Evolutionary conservation across 2,797 vertebrate species (phyloP).

Genomic region (Phataginus tetradactyla): DNA sequence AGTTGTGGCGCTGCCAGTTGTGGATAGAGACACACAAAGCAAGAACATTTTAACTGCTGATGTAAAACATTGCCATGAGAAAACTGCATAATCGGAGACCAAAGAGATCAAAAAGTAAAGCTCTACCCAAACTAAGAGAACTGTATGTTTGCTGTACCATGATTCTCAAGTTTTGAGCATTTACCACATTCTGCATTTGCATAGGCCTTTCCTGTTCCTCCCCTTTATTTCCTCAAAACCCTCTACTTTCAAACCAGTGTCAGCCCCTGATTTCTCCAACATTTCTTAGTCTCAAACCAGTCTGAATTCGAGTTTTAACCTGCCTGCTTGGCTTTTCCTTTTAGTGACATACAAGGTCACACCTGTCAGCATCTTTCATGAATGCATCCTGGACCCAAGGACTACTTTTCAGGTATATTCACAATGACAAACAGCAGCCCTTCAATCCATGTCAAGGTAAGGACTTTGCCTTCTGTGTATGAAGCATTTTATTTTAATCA

Average conservation of each 20-base stretch:
- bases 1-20: not conserved
- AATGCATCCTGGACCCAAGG: not conserved
- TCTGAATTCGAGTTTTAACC: not conserved
- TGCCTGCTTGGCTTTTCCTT: not conserved
- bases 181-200: not conserved
- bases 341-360: not conserved
- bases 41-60: not conserved
- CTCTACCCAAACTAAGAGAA: not conserved
- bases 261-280: not conserved
- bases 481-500: not conserved
- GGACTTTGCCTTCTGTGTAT: not conserved
- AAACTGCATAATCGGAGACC: not conserved
- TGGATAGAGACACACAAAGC: not conserved
- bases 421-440: not conserved
- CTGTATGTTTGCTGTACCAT: not conserved
- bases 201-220: not conserved
- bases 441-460: not conserved
- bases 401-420: not conserved
- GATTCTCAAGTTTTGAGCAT: not conserved
- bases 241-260: not conserved
- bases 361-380: not conserved
- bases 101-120: not conserved
- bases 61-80: not conserved
- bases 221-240: not conserved
- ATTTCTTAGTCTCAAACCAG: not conserved